Evolutionary conservation across 2,113 vertebrate species (phyloP).

Genomic region (Apus apus): DNA sequence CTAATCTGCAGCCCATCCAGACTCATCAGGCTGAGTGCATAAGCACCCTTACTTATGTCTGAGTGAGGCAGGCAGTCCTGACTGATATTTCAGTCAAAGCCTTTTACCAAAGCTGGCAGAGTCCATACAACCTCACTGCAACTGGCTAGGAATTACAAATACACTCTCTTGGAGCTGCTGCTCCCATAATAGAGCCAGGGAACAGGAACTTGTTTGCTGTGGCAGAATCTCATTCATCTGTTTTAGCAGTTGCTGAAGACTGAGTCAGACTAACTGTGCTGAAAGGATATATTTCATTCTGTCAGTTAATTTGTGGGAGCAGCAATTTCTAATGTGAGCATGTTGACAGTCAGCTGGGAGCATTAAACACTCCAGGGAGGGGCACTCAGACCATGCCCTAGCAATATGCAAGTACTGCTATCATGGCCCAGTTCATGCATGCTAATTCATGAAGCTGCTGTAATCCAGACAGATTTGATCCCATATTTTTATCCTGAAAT

Average conservation of each 20-base stretch:
- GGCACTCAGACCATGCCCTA: not conserved
- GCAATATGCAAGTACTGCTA: not conserved
- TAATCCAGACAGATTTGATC: not conserved
- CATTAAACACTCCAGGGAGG: not conserved
- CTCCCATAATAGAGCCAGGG: not conserved
- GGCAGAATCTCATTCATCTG: not conserved
- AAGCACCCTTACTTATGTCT: not conserved
- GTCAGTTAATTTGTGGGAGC: not conserved
- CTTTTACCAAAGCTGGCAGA: not conserved
- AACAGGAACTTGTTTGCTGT: not conserved
- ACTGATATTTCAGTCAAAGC: not conserved
- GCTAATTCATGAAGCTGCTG: not conserved
- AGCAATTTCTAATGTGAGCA: not conserved
- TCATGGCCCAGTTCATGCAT: not conserved
- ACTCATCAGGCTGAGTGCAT: not conserved
- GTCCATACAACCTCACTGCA: not conserved
- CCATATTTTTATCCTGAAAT: not conserved
- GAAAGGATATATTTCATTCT: not conserved
- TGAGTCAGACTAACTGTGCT: not conserved
- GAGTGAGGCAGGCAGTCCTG: not conserved
- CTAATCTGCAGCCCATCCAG: not conserved
- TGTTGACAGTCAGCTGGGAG: not conserved
- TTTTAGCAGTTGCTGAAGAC: not conserved
- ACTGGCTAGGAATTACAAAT: not conserved
- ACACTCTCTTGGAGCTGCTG: not conserved